A percentile compares a stretch with the other conserved stretches of the same genome.
These are phyloP conservation scores for Leuciscus idus DNA, from an alignment of 2,113 vertebrate species.

Conservation along the genomic window DNA sequence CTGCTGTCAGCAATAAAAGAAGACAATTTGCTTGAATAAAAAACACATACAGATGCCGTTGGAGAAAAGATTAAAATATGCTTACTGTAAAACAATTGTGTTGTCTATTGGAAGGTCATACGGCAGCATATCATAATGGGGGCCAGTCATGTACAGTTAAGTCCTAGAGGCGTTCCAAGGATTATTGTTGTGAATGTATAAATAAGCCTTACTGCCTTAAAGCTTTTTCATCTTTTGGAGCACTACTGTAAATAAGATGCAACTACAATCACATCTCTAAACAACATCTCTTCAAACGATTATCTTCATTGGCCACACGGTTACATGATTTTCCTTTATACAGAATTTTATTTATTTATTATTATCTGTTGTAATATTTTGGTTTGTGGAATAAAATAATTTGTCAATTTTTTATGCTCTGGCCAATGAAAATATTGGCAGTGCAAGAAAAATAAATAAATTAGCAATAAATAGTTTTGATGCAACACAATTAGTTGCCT, in stretches of 20 bases:
- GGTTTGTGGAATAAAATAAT: too few species aligned
- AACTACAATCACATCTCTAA: background rate
- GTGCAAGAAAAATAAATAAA: background rate
- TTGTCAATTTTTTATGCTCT: background rate
- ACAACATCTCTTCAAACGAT: background rate
- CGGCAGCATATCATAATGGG: conserved; percentile 15
- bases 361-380: too few species aligned
- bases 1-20: conserved; percentile 85
- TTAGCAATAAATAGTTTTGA: background rate
- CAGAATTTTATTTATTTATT: too few species aligned
- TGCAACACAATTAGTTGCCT: background rate
- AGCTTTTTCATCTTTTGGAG: background rate
- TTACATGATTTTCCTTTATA: background rate
- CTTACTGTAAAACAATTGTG: conserved; percentile 39
- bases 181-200: conserved; percentile 38
- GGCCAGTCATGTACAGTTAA: conserved; percentile 29
- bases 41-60: conserved; percentile 78
- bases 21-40: conserved; percentile 85
- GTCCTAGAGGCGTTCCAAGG: background rate
- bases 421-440: background rate
- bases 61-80: conserved; percentile 68
- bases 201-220: conserved; percentile 22
- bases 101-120: conserved; percentile 12
- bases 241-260: conserved; percentile 1
- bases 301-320: background rate